Evolutionary conservation across 2,888 invertebrate genomes (phyloP).

Genomic region (Heliconius hortense): DNA sequence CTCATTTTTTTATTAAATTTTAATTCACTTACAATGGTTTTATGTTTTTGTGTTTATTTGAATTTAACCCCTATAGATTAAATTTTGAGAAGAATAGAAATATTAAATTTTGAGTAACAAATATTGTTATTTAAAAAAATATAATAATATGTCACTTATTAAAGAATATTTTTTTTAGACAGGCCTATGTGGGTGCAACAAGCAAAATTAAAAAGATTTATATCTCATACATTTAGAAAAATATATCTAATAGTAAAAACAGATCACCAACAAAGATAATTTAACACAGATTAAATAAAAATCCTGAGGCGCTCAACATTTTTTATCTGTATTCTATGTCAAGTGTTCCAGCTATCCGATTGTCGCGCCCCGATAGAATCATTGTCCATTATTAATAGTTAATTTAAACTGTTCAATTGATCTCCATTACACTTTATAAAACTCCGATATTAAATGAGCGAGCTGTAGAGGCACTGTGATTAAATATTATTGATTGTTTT

Average conservation of each 20-base stretch:
- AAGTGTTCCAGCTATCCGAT: conserved; percentile 49
- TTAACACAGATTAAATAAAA: background rate
- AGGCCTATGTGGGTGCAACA: too few species aligned
- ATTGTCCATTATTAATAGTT: conserved; percentile 68
- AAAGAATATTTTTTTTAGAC: background rate
- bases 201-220: too few species aligned
- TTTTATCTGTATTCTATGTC: conserved; percentile 9
- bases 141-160: background rate
- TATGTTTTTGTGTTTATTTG: conserved; percentile 24
- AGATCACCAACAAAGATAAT: background rate
- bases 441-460: conserved; percentile 70
- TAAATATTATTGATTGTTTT: conserved; percentile 73
- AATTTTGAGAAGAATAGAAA: too few species aligned
- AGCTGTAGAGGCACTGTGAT: conserved; percentile 58
- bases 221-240: background rate
- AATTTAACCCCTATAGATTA: background rate
- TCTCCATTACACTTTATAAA: conserved; percentile 76
- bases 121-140: background rate
- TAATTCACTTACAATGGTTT: conserved; percentile 37
- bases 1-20: conserved; percentile 40
- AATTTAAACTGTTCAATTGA: conserved; percentile 78
- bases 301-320: background rate
- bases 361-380: conserved; percentile 69
- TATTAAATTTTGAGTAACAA: conserved; percentile 1
- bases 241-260: background rate